Conservation (phyloP, 2,797 vertebrate species). For the Tadarida brasiliensis region DNA sequence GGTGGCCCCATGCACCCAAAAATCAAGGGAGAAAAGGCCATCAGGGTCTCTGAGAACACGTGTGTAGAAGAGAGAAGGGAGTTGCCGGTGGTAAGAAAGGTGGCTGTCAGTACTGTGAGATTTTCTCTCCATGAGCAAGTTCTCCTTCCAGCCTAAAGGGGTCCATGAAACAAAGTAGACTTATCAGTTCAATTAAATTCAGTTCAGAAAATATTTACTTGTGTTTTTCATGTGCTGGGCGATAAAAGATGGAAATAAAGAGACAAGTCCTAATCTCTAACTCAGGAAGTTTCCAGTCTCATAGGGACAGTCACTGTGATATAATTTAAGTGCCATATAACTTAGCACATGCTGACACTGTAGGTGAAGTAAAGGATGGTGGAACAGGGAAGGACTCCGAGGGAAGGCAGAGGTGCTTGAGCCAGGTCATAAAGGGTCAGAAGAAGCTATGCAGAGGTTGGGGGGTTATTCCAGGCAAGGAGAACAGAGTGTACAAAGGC, state of each 20-base stretch:
- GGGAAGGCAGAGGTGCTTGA: not conserved
- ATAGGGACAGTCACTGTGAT: not conserved
- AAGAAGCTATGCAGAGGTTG: not conserved
- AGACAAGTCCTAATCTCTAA: not conserved
- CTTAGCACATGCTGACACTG: not conserved
- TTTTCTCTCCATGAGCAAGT: not conserved
- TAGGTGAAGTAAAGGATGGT: not conserved
- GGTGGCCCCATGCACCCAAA: not conserved
- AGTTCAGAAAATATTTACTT: not conserved
- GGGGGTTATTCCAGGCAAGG: not conserved
- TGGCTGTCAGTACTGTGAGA: not conserved
- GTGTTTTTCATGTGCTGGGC: not conserved
- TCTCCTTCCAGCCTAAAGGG: not conserved
- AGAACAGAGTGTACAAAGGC: not conserved
- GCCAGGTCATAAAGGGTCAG: not conserved
- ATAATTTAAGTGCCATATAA: not conserved
- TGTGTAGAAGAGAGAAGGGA: not conserved
- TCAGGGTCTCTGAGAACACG: not conserved
- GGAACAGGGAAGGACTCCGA: not conserved
- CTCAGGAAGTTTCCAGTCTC: conserved; percentile 7
- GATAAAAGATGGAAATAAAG: conserved; percentile 6
- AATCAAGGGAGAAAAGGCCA: not conserved
- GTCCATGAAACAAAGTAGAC: not conserved
- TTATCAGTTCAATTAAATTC: not conserved
- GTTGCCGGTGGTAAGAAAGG: not conserved